Conservation (phyloP, 1,140 invertebrate species). For the Hyphantria cunea region DNA sequence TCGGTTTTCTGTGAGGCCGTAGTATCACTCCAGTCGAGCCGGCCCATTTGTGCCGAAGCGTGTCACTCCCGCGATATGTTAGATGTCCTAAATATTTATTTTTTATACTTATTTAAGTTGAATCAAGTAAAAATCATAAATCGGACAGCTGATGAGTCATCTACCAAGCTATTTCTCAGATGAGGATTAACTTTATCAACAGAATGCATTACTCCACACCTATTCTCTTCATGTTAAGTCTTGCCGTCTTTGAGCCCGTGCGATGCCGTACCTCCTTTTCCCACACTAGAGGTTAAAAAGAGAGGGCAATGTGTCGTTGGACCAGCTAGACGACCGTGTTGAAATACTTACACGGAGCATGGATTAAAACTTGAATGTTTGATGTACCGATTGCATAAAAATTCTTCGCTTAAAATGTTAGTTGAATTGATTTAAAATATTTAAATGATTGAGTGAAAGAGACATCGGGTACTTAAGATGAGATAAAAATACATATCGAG, state of each 20-base stretch:
- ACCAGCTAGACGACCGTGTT: slow-evolving; percentile 63
- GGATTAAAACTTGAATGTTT: slow-evolving; percentile 68
- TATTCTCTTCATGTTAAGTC: slow-evolving; percentile 34
- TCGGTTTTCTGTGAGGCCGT: no score
- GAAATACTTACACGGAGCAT: slow-evolving; percentile 74
- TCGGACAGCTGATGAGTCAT: no score
- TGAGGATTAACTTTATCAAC: slow-evolving; percentile 31
- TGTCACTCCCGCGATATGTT: no score
- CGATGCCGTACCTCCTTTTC: slow-evolving; percentile 32
- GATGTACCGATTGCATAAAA: slow-evolving; percentile 50
- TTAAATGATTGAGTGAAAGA: slow-evolving; percentile 1
- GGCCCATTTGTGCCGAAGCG: no score
- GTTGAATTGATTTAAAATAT: slow-evolving; percentile 17
- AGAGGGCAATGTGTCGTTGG: slow-evolving; percentile 43
- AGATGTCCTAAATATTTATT: no score
- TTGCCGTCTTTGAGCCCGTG: slow-evolving; percentile 19
- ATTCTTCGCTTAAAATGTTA: slow-evolving; percentile 3
- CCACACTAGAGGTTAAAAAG: slow-evolving; percentile 39
- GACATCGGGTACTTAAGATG: no score
- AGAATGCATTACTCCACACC: slow-evolving; percentile 34
- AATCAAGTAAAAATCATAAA: no score
- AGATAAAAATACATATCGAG: no score
- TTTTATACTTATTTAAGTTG: no score
- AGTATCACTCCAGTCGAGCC: no score
- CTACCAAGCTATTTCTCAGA: neutral